Percentiles rank a stretch among this genome's conserved stretches.
Conservation (phyloP, 2,113 vertebrate genomes). For the Phylloscopus trochiloides region DNA sequence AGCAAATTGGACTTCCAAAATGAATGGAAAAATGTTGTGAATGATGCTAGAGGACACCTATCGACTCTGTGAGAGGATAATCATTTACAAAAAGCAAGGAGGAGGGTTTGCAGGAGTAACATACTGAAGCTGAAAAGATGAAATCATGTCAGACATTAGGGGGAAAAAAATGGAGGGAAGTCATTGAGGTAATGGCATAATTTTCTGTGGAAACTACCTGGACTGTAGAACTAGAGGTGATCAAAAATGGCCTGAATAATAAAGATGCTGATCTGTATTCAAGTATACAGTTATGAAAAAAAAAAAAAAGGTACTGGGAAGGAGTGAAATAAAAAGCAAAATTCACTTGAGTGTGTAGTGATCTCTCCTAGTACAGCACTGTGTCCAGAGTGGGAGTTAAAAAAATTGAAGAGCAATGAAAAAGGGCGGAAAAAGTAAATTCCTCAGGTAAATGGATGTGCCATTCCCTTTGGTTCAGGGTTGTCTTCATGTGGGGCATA, state of each 20-base stretch:
- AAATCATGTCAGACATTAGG: not conserved
- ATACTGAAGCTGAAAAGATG: not conserved
- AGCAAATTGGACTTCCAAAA: slow-evolving; percentile 4
- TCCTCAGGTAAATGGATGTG: not conserved
- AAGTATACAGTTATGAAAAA: not conserved
- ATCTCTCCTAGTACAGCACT: not conserved
- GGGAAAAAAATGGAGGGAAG: fast-evolving
- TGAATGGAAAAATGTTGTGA: not conserved
- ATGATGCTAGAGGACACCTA: not conserved
- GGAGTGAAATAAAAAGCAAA: not conserved
- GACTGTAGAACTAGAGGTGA: not conserved
- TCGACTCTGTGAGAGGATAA: not conserved
- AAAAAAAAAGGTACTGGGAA: not conserved
- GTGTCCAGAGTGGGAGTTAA: not conserved
- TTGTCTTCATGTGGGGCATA: not conserved
- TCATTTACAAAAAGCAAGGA: not conserved
- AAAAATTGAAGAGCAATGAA: not conserved
- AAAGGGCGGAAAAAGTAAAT: not conserved
- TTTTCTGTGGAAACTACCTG: not conserved
- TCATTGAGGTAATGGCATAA: not conserved
- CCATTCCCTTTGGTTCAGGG: not conserved
- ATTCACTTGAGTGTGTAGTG: not conserved
- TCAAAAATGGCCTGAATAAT: not conserved
- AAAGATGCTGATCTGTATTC: not conserved
- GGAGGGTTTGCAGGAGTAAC: not conserved